Evolutionary conservation across 2,113 vertebrate species (phyloP).

Genomic region (Paedocypris sp.): DNA sequence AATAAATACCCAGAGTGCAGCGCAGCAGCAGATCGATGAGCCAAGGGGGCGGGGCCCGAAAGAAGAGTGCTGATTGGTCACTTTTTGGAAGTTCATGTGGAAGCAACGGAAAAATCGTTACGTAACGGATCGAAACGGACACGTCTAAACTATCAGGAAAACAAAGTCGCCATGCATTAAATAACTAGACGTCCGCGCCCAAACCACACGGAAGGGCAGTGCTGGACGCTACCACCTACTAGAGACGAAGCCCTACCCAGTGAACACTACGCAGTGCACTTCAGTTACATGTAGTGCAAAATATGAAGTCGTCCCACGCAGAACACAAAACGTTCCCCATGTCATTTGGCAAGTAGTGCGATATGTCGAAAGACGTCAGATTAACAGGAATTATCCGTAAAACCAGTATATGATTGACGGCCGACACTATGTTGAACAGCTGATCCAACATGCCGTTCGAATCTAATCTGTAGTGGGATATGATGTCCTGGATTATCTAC

Average conservation of each 20-base stretch:
- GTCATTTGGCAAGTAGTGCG: neutral
- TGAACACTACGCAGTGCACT: neutral
- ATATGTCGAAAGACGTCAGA: neutral
- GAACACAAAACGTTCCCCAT: neutral
- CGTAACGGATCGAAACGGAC: no score
- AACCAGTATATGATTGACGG: no score
- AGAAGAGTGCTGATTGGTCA: neutral
- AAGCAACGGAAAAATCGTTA: no score
- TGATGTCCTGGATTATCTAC: no score
- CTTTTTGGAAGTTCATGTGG: constrained; percentile 8
- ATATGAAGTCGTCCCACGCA: constrained; percentile 2
- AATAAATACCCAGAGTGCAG: constrained; percentile 13
- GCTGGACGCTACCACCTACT: neutral
- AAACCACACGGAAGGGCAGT: no score
- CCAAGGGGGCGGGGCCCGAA: neutral
- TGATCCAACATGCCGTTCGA: no score
- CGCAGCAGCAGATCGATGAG: constrained; percentile 5
- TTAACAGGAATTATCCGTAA: no score
- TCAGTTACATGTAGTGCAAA: neutral
- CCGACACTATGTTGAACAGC: no score
- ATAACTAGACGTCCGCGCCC: no score
- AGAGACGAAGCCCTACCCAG: neutral
- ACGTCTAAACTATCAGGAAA: neutral
- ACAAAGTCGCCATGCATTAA: no score
- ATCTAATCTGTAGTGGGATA: no score